Evolutionary conservation across 2,888 invertebrate genomes (phyloP).

Genomic region (Allacma fusca): DNA sequence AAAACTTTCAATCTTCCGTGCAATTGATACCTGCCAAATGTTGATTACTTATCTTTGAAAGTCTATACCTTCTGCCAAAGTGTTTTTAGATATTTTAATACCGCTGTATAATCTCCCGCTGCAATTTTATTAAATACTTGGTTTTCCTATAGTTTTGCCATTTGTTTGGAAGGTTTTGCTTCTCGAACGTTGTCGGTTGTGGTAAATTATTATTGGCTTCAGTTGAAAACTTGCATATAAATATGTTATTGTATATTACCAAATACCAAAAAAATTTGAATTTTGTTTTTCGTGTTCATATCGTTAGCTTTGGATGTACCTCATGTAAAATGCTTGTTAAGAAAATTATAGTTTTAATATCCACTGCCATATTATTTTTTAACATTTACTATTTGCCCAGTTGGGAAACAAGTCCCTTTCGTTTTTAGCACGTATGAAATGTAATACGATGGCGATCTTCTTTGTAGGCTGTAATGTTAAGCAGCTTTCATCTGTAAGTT

Average conservation of each 20-base stretch:
- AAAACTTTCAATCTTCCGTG: conserved; percentile 5
- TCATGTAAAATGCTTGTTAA: no score
- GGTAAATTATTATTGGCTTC: conserved; percentile 5
- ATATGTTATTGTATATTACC: not conserved
- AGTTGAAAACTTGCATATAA: not conserved
- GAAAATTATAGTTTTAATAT: no score
- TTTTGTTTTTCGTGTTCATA: not conserved
- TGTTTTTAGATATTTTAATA: conserved; percentile 14
- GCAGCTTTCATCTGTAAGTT: conserved; percentile 4
- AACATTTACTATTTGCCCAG: not conserved
- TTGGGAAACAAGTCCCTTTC: not conserved
- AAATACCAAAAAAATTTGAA: not conserved
- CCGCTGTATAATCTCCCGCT: conserved; percentile 16
- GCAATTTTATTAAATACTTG: not conserved
- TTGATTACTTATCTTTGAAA: not conserved
- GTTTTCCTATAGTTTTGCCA: not conserved
- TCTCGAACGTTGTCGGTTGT: not conserved
- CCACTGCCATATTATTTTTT: no score
- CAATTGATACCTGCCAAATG: conserved; percentile 1
- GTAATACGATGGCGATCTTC: not conserved
- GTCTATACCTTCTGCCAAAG: conserved; percentile 6
- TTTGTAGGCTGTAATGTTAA: not conserved
- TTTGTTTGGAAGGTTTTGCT: conserved; percentile 10
- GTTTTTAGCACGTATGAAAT: not conserved
- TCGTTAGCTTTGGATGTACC: no score